phyloP scores from a whole-genome alignment of 1,140 invertebrate species.

The Drosophila athabasca region DNA sequence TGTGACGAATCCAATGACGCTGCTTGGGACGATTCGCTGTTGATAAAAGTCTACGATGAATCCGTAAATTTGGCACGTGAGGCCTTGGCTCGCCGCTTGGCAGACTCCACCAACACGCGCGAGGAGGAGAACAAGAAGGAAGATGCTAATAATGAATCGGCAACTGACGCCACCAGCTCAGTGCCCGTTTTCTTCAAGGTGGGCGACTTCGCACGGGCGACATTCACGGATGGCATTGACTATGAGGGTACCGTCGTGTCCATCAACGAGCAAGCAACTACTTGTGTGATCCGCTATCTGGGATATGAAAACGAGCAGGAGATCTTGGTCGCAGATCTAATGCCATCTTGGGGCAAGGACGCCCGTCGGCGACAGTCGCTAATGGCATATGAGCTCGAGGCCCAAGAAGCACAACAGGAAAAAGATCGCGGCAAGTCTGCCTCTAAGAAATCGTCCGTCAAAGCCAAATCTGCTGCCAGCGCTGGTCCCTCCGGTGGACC shows the following conservation, averaged over 20 bases:
- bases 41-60: conserved; percentile 92
- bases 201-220: conserved; percentile 88
- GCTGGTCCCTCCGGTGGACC: conserved; percentile 10
- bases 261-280: conserved; percentile 85
- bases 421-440: conserved; percentile 19
- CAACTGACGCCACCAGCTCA: conserved; percentile 13
- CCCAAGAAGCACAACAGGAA: conserved; percentile 3
- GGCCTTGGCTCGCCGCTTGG: conserved; percentile 86
- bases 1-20: conserved; percentile 48
- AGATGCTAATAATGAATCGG: neutral
- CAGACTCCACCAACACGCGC: conserved; percentile 84
- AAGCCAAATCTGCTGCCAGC: conserved; percentile 21
- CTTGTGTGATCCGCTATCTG: conserved; percentile 88
- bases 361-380: conserved; percentile 85
- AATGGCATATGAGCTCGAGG: conserved; percentile 65
- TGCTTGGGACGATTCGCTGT: conserved; percentile 91
- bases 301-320: conserved; percentile 91
- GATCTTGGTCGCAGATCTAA: conserved; percentile 85
- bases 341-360: conserved; percentile 86
- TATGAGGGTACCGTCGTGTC: conserved; percentile 90
- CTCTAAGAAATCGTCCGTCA: conserved; percentile 27
- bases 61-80: conserved; percentile 88
- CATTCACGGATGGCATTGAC: conserved; percentile 88
- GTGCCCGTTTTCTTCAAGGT: conserved; percentile 82
- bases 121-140: conserved; percentile 31